A percentile compares a stretch with the other conserved stretches of the same genome.
Evolutionary conservation across 1,140 invertebrate genomes (phyloP).

Genomic region (Ceratina japonica): DNA sequence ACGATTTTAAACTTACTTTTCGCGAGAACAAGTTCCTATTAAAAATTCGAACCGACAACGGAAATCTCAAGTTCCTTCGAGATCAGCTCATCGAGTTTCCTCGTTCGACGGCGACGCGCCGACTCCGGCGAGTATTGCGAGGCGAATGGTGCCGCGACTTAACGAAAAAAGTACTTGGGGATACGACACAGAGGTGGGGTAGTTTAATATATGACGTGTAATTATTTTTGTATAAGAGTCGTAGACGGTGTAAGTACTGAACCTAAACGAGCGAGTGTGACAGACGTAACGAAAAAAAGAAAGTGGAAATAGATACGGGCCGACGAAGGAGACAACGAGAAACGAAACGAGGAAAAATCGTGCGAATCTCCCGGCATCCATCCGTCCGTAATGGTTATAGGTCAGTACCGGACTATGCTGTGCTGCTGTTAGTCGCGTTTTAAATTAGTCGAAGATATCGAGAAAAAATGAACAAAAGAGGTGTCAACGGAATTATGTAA

Average conservation of each 20-base stretch:
- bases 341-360: conserved; percentile 34
- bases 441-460: conserved; percentile 68
- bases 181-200: conserved; percentile 34
- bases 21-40: conserved; percentile 26
- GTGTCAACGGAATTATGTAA: conserved; percentile 54
- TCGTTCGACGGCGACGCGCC: not conserved
- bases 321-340: conserved; percentile 42
- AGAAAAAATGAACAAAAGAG: not conserved
- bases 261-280: conserved; percentile 69
- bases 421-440: conserved; percentile 77
- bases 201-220: conserved; percentile 65
- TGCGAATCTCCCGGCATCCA: conserved; percentile 67
- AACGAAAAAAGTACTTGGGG: conserved; percentile 58
- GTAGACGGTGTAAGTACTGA: conserved; percentile 74
- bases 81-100: not conserved
- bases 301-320: conserved; percentile 39
- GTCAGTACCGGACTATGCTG: conserved; percentile 79
- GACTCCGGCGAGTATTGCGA: conserved; percentile 59
- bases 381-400: conserved; percentile 79
- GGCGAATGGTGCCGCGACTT: conserved; percentile 61
- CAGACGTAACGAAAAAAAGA: conserved; percentile 30
- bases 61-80: no score
- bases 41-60: conserved; percentile 5
- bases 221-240: conserved; percentile 73
- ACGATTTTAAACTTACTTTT: not conserved